phyloP scores from a whole-genome alignment of 1,140 invertebrate genomes.

The Sycophila sp. region DNA sequence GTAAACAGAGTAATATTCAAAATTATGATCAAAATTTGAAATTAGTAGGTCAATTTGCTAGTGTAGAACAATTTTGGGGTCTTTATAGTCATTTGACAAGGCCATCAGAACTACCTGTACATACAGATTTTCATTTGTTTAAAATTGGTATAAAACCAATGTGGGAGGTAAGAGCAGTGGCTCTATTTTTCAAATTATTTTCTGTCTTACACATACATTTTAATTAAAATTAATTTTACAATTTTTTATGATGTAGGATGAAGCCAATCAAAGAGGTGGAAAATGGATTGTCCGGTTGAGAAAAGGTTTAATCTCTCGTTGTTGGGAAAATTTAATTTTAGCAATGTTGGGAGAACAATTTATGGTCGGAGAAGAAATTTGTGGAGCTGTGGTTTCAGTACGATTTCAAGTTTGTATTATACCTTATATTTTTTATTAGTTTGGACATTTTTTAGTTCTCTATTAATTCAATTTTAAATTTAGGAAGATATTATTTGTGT shows the following conservation, averaged over 20 bases:
- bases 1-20: constrained; percentile 73
- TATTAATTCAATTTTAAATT: constrained; percentile 19
- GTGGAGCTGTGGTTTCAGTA: constrained; percentile 96
- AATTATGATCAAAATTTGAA: constrained; percentile 78
- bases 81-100: constrained; percentile 92
- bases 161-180: constrained; percentile 95
- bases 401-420: constrained; percentile 78
- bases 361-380: constrained; percentile 98
- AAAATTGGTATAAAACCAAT: constrained; percentile 98
- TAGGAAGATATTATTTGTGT: constrained; percentile 98
- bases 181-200: no score
- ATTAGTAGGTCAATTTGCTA: constrained; percentile 85
- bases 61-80: constrained; percentile 97
- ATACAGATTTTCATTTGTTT: constrained; percentile 97
- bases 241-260: constrained; percentile 71
- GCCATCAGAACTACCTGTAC: constrained; percentile 86
- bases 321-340: constrained; percentile 98
- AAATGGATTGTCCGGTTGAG: constrained; percentile 96
- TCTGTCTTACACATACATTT: neutral
- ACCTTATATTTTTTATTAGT: neutral
- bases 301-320: constrained; percentile 93
- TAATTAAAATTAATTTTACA: neutral
- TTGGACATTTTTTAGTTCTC: neutral
- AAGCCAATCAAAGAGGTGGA: constrained; percentile 93
- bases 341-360: constrained; percentile 99